Conservation (phyloP, 1,140 invertebrate species). For the Lepidurus arcticus region DNA sequence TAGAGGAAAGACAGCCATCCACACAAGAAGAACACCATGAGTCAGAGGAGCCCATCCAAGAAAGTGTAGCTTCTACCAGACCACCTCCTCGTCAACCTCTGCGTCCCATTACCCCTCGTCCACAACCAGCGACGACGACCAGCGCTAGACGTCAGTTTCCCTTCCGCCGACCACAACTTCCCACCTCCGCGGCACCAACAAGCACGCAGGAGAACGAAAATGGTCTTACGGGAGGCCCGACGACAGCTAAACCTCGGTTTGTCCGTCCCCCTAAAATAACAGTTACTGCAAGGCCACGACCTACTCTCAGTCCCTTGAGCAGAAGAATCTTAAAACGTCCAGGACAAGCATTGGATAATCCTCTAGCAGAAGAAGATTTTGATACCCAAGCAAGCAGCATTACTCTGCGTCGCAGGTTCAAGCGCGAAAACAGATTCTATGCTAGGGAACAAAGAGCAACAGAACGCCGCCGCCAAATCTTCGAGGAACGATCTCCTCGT, state of each 20-base stretch:
- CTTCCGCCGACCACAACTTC: constrained; percentile 22
- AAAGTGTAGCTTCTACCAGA: constrained; percentile 22
- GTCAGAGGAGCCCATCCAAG: constrained; percentile 31
- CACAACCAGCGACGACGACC: constrained; percentile 14
- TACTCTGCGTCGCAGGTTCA: background rate
- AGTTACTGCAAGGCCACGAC: constrained; percentile 31
- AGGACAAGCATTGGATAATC: background rate
- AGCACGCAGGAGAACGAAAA: background rate
- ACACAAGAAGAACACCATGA: background rate
- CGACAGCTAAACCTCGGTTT: constrained; percentile 29
- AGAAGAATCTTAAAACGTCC: background rate
- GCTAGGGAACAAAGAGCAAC: background rate
- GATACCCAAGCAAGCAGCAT: background rate
- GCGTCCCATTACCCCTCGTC: constrained; percentile 34
- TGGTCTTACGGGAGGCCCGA: constrained; percentile 11
- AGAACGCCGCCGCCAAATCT: background rate
- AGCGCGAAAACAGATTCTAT: background rate
- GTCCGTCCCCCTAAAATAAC: constrained; percentile 34
- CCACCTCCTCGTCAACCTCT: constrained; percentile 31
- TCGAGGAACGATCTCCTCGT: background rate
- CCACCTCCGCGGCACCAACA: background rate
- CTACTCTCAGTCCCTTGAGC: background rate
- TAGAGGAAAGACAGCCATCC: background rate
- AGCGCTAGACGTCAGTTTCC: constrained; percentile 23
- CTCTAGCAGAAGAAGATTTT: background rate